phyloP scores from a whole-genome alignment of 2,113 vertebrate species.

The Mormoops blainvillei region DNA sequence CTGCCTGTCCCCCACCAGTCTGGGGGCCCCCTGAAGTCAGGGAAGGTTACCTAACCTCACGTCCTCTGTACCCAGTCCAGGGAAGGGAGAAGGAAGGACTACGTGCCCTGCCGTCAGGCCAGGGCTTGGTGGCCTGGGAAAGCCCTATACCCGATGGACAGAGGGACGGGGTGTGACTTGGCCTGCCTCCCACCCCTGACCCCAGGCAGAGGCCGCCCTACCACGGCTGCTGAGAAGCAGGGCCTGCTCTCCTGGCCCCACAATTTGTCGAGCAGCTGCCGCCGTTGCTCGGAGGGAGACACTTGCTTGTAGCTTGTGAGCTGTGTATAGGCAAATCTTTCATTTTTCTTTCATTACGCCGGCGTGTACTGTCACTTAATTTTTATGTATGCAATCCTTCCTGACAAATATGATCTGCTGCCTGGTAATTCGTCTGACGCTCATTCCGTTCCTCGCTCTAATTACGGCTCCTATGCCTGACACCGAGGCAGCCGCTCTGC shows the following conservation, averaged over 20 bases:
- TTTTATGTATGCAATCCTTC: conserved; percentile 86
- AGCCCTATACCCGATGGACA: background rate
- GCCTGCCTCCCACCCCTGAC: background rate
- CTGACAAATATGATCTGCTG: conserved; percentile 88
- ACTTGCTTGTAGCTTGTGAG: conserved; percentile 69
- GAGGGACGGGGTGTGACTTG: background rate
- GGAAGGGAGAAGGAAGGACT: background rate
- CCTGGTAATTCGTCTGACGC: conserved; percentile 85
- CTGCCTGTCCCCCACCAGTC: background rate
- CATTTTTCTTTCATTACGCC: conserved; percentile 86
- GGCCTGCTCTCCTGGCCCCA: conserved; percentile 43
- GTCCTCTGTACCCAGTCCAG: background rate
- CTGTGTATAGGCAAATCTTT: conserved; percentile 83
- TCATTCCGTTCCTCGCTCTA: conserved; percentile 84
- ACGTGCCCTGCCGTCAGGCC: accelerated
- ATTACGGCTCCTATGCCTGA: conserved; percentile 82
- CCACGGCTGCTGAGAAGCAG: background rate
- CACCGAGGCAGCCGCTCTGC: conserved; percentile 71
- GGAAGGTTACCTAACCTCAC: background rate
- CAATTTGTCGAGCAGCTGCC: conserved; percentile 69
- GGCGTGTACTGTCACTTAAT: conserved; percentile 89
- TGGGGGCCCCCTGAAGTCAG: background rate
- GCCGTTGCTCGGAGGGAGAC: conserved; percentile 64
- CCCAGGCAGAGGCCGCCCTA: background rate
- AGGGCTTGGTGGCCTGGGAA: background rate